phyloP scores from a whole-genome alignment of 2,113 vertebrate species.

The Macaca nemestrina region DNA sequence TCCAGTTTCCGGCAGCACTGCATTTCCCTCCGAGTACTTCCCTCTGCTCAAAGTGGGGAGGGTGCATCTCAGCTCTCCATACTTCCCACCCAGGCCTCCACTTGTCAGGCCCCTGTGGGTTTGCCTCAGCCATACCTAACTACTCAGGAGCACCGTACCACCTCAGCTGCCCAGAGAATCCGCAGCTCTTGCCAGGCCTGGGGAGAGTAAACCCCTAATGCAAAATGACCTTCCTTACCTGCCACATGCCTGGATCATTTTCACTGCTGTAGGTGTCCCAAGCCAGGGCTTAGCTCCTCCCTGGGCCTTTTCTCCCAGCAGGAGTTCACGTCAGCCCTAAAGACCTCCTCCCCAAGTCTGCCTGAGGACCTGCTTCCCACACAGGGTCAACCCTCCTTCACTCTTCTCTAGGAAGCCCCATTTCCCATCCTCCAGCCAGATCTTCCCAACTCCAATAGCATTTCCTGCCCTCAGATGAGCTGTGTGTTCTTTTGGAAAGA shows the following conservation, averaged over 20 bases:
- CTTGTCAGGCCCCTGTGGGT: neutral
- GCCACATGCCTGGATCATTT: rapidly evolving
- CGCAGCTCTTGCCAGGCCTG: neutral
- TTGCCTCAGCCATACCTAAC: rapidly evolving
- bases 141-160: rapidly evolving
- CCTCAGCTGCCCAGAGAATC: too few species aligned
- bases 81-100: neutral
- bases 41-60: neutral
- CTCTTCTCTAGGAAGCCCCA: neutral
- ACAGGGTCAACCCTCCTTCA: too few species aligned
- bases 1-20: rapidly evolving
- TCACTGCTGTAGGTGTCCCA: neutral
- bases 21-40: neutral
- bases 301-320: neutral
- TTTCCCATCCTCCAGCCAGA: neutral
- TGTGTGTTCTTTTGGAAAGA: neutral
- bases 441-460: neutral
- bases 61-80: neutral
- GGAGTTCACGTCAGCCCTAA: neutral
- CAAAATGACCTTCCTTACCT: neutral
- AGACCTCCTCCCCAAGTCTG: neutral
- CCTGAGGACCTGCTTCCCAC: neutral
- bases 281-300: neutral
- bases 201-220: neutral
- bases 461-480: neutral